Evolutionary conservation across 1,140 invertebrate genomes (phyloP).

Genomic region (Trissolcus basalis): DNA sequence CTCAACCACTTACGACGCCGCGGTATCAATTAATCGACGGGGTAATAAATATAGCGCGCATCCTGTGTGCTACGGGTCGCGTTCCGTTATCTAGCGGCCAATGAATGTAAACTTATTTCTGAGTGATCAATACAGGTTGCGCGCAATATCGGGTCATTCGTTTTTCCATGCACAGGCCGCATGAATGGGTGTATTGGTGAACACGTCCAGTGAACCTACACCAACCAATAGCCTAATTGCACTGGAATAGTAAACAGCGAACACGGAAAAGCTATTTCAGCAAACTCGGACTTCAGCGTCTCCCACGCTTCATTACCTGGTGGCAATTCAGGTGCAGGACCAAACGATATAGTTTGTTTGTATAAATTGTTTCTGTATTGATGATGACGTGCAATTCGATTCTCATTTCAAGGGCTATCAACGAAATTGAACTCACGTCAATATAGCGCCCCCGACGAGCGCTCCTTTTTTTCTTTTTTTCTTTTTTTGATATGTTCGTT

Average conservation of each 20-base stretch:
- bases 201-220: conserved; percentile 38
- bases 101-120: conserved; percentile 59
- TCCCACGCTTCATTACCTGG: conserved; percentile 27
- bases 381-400: conserved; percentile 2
- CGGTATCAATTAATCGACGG: conserved; percentile 47
- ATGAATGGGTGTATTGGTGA: conserved; percentile 37
- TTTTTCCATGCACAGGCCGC: conserved; percentile 37
- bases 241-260: conserved; percentile 59
- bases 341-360: conserved; percentile 21
- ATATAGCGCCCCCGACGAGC: too few species aligned
- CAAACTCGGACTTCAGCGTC: background rate
- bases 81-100: conserved; percentile 45
- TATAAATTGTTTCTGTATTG: conserved; percentile 36
- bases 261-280: conserved; percentile 59
- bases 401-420: background rate
- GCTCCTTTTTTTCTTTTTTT: too few species aligned
- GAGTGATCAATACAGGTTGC: conserved; percentile 52
- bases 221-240: conserved; percentile 35
- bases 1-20: background rate
- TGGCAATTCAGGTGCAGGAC: conserved; percentile 31
- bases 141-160: conserved; percentile 41
- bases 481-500: too few species aligned
- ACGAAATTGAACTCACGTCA: background rate
- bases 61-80: conserved; percentile 16
- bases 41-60: conserved; percentile 48